Percentiles rank a stretch among this genome's conserved stretches.
These are phyloP conservation scores for Reticulitermes lucifugus DNA, from an alignment of 2,888 invertebrate genomes.

Conservation along the genomic window DNA sequence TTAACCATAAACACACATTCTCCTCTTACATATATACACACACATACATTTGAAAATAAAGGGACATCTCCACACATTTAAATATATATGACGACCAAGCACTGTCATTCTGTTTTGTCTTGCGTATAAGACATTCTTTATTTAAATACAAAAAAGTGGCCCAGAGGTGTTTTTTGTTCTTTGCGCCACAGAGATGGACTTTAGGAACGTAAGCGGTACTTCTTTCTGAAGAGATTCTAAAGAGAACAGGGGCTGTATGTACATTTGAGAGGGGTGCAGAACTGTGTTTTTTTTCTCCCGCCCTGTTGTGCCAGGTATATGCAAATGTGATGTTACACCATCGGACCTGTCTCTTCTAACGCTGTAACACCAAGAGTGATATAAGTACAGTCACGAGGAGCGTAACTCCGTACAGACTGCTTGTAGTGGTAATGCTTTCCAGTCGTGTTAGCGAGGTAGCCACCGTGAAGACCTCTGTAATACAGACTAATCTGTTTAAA, in stretches of 20 bases:
- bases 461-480: no score
- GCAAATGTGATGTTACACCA: slow-evolving; percentile 25
- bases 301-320: slow-evolving; percentile 30
- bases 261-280: slow-evolving; percentile 20
- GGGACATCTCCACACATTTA: slow-evolving; percentile 48
- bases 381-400: neutral
- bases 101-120: slow-evolving; percentile 46
- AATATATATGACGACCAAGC: slow-evolving; percentile 45
- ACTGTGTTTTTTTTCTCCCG: slow-evolving; percentile 20
- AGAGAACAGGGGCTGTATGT: slow-evolving; percentile 14
- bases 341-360: slow-evolving; percentile 16
- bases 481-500: no score
- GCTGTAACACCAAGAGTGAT: slow-evolving; percentile 1
- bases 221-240: slow-evolving; percentile 39
- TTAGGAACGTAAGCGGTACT: slow-evolving; percentile 49
- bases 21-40: neutral
- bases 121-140: slow-evolving; percentile 43
- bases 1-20: slow-evolving; percentile 35
- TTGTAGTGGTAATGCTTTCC: no score
- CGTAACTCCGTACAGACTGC: no score
- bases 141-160: slow-evolving; percentile 47
- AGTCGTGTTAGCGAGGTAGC: no score
- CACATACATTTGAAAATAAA: slow-evolving; percentile 35
- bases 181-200: slow-evolving; percentile 41
- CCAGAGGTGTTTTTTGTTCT: slow-evolving; percentile 26